Conservation (phyloP, 1,140 invertebrate species). For the Popillia japonica region DNA sequence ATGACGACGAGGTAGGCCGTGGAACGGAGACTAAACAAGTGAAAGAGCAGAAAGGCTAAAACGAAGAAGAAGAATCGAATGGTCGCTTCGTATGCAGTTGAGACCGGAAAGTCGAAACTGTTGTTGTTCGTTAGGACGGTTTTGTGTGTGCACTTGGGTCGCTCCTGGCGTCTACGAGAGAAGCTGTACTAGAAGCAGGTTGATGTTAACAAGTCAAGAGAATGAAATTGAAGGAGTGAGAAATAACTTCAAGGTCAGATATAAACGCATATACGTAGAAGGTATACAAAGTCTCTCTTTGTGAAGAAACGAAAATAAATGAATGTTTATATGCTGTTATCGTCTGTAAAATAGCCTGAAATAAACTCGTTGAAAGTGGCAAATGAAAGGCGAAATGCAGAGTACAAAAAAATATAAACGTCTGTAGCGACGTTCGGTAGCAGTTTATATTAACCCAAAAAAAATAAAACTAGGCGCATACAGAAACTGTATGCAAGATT, state of each 20-base stretch:
- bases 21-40: not conserved
- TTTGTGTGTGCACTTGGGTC: not conserved
- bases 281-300: not conserved
- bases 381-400: too few relatives aligned
- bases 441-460: too few relatives aligned
- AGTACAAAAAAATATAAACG: too few relatives aligned
- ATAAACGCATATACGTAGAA: not conserved
- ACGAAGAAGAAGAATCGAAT: constrained; percentile 5
- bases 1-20: not conserved
- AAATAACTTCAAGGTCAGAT: constrained; percentile 6
- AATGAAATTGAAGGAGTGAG: constrained; percentile 10
- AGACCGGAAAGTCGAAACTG: too few relatives aligned
- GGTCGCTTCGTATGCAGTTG: not conserved
- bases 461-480: too few relatives aligned
- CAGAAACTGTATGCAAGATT: too few relatives aligned
- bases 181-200: constrained; percentile 9
- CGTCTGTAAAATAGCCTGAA: not conserved
- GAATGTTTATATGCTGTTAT: not conserved
- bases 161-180: not conserved
- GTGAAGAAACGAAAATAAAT: not conserved
- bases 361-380: not conserved
- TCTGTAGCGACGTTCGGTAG: too few relatives aligned
- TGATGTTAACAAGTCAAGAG: constrained; percentile 10
- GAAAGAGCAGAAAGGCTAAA: too few relatives aligned
- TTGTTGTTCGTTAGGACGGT: not conserved